Evolutionary conservation across 1,140 invertebrate species (phyloP), one percentile per base, ranked within the genome.

Genomic region (Mactra quadrangularis): DNA sequence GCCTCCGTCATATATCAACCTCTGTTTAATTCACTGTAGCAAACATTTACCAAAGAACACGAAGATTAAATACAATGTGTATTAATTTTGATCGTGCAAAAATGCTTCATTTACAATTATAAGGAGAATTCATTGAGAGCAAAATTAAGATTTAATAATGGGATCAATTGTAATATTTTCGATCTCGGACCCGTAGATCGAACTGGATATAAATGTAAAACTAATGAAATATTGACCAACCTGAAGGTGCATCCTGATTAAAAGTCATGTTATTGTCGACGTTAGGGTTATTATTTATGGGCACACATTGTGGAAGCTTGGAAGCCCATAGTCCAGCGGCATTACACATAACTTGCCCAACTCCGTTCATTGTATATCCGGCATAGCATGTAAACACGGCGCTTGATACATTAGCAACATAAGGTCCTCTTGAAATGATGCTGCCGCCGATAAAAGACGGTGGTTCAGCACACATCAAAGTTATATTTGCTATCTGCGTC

Each of bases 191-290:
- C n/a, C n/a, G n/a, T n/a, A n/a, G n/a, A n/a, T n/a, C n/a, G n/a
- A n/a, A n/a, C n/a, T n/a, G n/a, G n/a, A n/a, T n/a, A n/a, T n/a
- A n/a, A n/a, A n/a, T n/a, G n/a, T n/a, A n/a, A n/a, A n/a, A n/a
- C n/a, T n/a, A n/a, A n/a, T n/a, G n/a, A n/a, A n/a, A n/a, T n/a
- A n/a, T n/a, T n/a, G n/a, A 50, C 74, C 33, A 6, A 76, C 74
- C 74, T 76, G 22, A 38, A 15, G 15, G 17, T 4, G 35, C 25
- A 19, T 76, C 31, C 38, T 41, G 38, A 22, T 64, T 35, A 19
- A 76, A 22, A 9, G 74, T 60, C 25, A 76, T 47, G 3, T 62
- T 22, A 33, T 57, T 76, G 45, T 76, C 0, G 2, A 76, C 74
- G 1, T 62, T 17, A 2, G 72, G 72, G 7, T 60, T 38, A 22